Percentiles rank a stretch among this genome's conserved stretches.
phyloP scores from a whole-genome alignment of 2,797 vertebrate genomes.

The Xiphorhynchus erythropygius region DNA sequence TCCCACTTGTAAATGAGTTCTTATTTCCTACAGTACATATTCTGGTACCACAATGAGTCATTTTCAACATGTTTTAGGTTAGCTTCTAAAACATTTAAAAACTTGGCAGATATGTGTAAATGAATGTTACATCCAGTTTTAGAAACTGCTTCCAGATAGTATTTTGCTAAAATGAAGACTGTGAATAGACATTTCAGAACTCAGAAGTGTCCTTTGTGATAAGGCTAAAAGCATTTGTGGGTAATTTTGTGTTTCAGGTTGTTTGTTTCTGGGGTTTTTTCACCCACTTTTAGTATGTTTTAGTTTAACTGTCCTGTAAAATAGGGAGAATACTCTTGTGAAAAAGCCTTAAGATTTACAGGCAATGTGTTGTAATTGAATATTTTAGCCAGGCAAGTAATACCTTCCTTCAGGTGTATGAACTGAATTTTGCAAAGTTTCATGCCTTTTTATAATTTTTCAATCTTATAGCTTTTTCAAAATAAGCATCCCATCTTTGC shows the following conservation, averaged over 20 bases:
- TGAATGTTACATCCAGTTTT: conserved; percentile 72
- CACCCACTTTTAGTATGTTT: not conserved
- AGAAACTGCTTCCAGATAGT: conserved; percentile 71
- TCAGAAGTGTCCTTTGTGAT: conserved; percentile 52
- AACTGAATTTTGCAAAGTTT: not conserved
- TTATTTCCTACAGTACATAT: conserved; percentile 77
- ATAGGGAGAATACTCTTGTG: not conserved
- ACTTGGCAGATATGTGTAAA: conserved; percentile 70
- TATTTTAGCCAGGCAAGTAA: not conserved
- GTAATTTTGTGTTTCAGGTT: not conserved
- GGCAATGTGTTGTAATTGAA: not conserved
- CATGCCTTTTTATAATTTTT: not conserved
- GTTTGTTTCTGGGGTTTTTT: not conserved
- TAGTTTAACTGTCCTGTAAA: not conserved
- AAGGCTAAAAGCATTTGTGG: conserved; percentile 4
- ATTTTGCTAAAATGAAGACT: conserved; percentile 52
- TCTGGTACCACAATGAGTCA: conserved; percentile 76
- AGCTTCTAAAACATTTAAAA: conserved; percentile 77
- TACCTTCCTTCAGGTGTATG: not conserved
- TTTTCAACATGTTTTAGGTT: conserved; percentile 79
- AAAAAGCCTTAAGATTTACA: not conserved
- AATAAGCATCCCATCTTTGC: not conserved
- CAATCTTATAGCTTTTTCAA: not conserved
- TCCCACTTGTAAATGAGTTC: conserved; percentile 80
- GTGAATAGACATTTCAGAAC: conserved; percentile 67